Conservation (phyloP, 2,113 vertebrate species). For the Ramphastos sulfuratus region DNA sequence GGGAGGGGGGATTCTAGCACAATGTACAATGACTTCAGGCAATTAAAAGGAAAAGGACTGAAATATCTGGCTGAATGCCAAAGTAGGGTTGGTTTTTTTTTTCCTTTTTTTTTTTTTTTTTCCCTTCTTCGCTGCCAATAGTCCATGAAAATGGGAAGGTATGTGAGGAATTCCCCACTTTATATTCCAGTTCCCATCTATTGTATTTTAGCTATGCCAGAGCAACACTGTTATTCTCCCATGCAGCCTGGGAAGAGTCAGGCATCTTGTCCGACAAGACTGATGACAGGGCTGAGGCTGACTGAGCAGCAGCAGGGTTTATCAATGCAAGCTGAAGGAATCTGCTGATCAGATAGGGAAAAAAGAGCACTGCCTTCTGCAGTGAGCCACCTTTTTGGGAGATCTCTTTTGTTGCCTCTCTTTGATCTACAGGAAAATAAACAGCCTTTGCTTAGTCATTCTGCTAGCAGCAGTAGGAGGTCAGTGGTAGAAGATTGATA, state of each 20-base stretch:
- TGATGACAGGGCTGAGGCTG: conserved; percentile 75
- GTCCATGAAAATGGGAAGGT: conserved; percentile 84
- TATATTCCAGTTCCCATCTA: conserved; percentile 60
- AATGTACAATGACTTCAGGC: not conserved
- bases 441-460: conserved; percentile 27
- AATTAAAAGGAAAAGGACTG: conserved; percentile 14
- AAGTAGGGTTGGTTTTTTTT: conserved; percentile 38
- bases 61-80: conserved; percentile 46
- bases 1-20: not conserved
- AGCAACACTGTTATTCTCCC: conserved; percentile 79
- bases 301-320: conserved; percentile 60
- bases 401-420: conserved; percentile 43
- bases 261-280: conserved; percentile 84
- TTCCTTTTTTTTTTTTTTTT: conserved; percentile 13
- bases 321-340: conserved; percentile 73
- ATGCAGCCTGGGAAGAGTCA: conserved; percentile 78
- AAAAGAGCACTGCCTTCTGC: conserved; percentile 71
- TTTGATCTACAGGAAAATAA: conserved; percentile 63
- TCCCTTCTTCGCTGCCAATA: conserved; percentile 67
- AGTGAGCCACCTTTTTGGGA: conserved; percentile 44
- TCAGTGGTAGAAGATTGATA: not conserved
- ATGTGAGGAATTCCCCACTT: conserved; percentile 82
- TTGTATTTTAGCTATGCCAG: conserved; percentile 60
- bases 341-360: conserved; percentile 84
- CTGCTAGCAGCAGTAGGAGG: conserved; percentile 29